phyloP scores from a whole-genome alignment of 2,797 vertebrate genomes.

The Epinephelus malabaricus region DNA sequence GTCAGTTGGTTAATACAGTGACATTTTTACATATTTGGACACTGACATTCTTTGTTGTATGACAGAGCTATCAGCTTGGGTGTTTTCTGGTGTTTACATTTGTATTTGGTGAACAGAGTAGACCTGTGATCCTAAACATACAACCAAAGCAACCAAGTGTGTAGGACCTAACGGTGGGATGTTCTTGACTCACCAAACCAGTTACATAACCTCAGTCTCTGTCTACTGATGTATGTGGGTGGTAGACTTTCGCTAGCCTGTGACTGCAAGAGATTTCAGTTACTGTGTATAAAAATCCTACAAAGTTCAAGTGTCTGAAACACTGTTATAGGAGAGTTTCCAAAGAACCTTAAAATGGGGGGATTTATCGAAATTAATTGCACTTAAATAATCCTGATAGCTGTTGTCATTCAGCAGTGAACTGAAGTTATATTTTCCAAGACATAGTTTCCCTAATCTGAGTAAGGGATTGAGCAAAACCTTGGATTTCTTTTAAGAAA shows the following conservation, averaged over 20 bases:
- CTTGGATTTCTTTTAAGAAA: neutral
- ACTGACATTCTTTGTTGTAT: neutral
- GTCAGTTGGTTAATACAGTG: neutral
- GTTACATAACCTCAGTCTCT: conserved; percentile 5
- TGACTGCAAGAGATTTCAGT: neutral
- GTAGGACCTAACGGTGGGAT: neutral
- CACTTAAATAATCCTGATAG: neutral
- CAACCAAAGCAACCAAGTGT: neutral
- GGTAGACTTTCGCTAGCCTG: neutral
- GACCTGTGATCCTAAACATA: neutral
- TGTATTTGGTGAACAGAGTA: neutral
- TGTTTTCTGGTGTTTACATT: neutral
- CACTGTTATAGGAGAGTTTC: neutral
- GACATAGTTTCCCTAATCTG: conserved; percentile 5
- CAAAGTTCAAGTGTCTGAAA: neutral
- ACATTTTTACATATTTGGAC: neutral
- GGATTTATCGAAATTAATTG: neutral
- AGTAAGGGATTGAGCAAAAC: conserved; percentile 5
- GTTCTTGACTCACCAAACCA: neutral
- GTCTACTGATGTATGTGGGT: neutral
- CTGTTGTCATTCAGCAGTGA: neutral
- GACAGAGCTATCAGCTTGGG: neutral
- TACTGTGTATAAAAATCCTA: neutral
- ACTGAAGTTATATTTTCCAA: neutral
- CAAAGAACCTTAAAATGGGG: neutral